Percentiles rank a stretch among this genome's conserved stretches.
Conservation (phyloP, 1,140 invertebrate genomes). For the Brachionus asplanchnoidis region DNA sequence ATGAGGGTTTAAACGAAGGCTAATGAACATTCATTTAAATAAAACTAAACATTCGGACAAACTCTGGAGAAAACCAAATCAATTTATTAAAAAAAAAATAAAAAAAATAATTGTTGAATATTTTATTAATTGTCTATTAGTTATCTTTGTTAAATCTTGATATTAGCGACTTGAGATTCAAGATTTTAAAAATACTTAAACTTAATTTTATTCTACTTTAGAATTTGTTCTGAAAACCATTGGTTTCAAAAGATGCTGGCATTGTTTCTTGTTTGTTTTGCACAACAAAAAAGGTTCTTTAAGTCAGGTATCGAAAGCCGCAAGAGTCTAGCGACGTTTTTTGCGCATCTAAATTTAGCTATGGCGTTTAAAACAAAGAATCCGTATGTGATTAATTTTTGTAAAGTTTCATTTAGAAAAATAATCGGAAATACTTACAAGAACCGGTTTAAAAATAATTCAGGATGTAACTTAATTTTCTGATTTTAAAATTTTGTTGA, state of each 20-base stretch:
- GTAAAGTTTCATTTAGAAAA: not conserved
- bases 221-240: not conserved
- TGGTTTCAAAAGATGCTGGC: not conserved
- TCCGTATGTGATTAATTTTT: not conserved
- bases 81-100: too few relatives aligned
- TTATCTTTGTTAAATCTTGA: not conserved
- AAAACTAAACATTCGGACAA: too few relatives aligned
- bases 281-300: not conserved
- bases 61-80: too few relatives aligned
- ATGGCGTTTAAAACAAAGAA: not conserved
- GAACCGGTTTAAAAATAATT: not conserved
- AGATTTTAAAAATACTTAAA: not conserved
- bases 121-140: not conserved
- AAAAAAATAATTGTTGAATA: not conserved
- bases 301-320: not conserved
- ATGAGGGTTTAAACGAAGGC: too few relatives aligned
- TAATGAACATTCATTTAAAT: too few relatives aligned
- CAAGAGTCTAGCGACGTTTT: not conserved
- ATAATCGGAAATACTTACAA: constrained; percentile 22
- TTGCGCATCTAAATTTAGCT: not conserved
- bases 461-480: constrained; percentile 22
- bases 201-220: not conserved
- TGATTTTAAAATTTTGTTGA: not conserved
- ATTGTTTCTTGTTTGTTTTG: not conserved
- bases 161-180: not conserved